A percentile compares a stretch with the other conserved stretches of the same genome.
These are phyloP conservation scores for Neuroterus valhalla DNA, from an alignment of 1,140 invertebrate species.

Conservation along the genomic window DNA sequence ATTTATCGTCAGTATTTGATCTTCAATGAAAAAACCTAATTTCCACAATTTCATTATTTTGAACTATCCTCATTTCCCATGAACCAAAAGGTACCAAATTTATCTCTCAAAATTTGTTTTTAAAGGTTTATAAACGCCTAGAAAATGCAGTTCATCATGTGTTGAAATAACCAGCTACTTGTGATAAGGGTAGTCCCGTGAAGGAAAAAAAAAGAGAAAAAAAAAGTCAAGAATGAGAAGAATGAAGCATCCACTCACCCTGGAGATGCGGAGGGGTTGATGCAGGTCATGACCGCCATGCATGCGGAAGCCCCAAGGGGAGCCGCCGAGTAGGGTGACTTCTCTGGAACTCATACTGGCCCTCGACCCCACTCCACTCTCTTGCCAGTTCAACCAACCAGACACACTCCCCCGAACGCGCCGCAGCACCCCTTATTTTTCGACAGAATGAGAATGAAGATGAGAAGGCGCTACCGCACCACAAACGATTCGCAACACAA, in stretches of 20 bases:
- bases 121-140: too few species aligned
- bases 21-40: too few species aligned
- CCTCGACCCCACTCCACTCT: slow-evolving; percentile 41
- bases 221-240: slow-evolving; percentile 39
- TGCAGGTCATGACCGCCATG: slow-evolving; percentile 85
- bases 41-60: too few species aligned
- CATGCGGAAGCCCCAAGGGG: slow-evolving; percentile 93
- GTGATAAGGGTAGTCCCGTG: background rate
- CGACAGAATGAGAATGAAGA: slow-evolving; percentile 2
- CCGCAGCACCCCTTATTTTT: slow-evolving; percentile 7
- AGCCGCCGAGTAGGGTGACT: slow-evolving; percentile 85
- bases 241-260: slow-evolving; percentile 78
- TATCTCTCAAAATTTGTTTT: too few species aligned
- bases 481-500: slow-evolving; percentile 47
- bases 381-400: slow-evolving; percentile 34
- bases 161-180: background rate
- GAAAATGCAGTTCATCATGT: background rate
- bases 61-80: too few species aligned
- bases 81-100: too few species aligned
- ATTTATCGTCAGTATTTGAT: too few species aligned
- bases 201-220: slow-evolving; percentile 31
- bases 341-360: slow-evolving; percentile 80
- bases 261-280: slow-evolving; percentile 84
- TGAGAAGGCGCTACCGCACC: slow-evolving; percentile 38
- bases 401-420: slow-evolving; percentile 34